Base-by-base conservation (phyloP, 2,888 invertebrate species). In the Chrysotoxum bicinctum region DNA sequence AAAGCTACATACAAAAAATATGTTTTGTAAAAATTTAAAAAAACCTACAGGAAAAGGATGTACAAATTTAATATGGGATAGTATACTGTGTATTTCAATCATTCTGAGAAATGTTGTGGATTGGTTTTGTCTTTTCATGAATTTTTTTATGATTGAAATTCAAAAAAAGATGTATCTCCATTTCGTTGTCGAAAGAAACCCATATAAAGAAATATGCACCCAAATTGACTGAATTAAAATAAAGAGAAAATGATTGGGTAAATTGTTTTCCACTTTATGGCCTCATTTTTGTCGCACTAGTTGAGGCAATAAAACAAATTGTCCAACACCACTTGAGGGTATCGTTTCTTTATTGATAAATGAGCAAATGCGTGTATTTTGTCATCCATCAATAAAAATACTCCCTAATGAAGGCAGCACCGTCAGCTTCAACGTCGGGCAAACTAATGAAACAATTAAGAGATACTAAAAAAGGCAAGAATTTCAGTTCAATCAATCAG, bases 361-460 rank as follows among this genome's bases (percentile, higher is more conserved):
- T 32, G 43, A 45, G 6, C 12, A 45, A 64, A 45, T 45, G 43
- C 19, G 30, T 64, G 19, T 64, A 64, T 45, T 45, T 64, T 64
- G 64, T 64, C 64, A 64, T 64, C 14, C 64, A 37, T 66, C 66
- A 66, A 66, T 66, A 32, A 50, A 66, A 48, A 64, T 43, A 9
- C 16, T 9, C 23, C 10, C n/a, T 66, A 48, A 66, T 50, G 35
- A 66, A 50, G 48, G 21, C 66, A 35, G 19, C 43, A 37, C 50
- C 50, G 50, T 50, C 14, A 35, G 35, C 19, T 19, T 7, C 7
- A 58, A 37, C 19, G 0, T 19, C n/a, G 12, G 3, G 5, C 32
- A 48, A 64, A 64, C 64, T 66, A 50, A 66, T 66, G 48, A 66
- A 66, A 66, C 50, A 66, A 66, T 66, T 66, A 50, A 66, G 50